Conservation (phyloP, 2,888 invertebrate genomes). For the Caenorhabditis auriculariae region DNA sequence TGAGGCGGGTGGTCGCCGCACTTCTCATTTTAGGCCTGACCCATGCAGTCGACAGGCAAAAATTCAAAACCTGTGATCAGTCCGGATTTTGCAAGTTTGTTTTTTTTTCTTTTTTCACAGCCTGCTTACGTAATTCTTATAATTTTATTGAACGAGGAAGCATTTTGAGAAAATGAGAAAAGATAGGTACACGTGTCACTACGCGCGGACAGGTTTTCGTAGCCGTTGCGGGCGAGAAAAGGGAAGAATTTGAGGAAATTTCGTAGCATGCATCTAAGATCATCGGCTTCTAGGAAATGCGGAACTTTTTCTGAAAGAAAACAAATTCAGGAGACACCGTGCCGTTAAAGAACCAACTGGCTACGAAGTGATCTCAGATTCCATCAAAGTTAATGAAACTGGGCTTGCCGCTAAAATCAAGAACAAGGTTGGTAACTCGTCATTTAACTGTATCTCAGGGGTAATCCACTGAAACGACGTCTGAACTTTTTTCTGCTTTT, state of each 20-base stretch:
- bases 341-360: conserved; percentile 29
- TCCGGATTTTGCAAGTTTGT: conserved; percentile 50
- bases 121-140: background rate
- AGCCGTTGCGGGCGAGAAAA: too few relatives aligned
- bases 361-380: conserved; percentile 38
- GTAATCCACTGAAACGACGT: background rate
- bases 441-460: background rate
- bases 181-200: conserved; percentile 1
- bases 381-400: conserved; percentile 48
- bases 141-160: background rate
- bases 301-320: too few relatives aligned
- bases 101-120: conserved; percentile 2
- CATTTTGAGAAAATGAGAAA: background rate
- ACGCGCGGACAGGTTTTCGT: conserved; percentile 5
- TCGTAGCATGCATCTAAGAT: background rate
- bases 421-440: conserved; percentile 26
- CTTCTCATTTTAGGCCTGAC: conserved; percentile 2
- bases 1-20: background rate
- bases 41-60: conserved; percentile 38
- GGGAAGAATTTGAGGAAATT: background rate
- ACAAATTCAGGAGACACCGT: conserved; percentile 50
- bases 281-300: background rate
- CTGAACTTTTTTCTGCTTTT: too few relatives aligned
- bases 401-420: conserved; percentile 47
- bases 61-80: conserved; percentile 46